A percentile compares a stretch with the other conserved stretches of the same genome.
phyloP scores from a whole-genome alignment of 2,113 vertebrate genomes.

The Plestiodon gilberti region DNA sequence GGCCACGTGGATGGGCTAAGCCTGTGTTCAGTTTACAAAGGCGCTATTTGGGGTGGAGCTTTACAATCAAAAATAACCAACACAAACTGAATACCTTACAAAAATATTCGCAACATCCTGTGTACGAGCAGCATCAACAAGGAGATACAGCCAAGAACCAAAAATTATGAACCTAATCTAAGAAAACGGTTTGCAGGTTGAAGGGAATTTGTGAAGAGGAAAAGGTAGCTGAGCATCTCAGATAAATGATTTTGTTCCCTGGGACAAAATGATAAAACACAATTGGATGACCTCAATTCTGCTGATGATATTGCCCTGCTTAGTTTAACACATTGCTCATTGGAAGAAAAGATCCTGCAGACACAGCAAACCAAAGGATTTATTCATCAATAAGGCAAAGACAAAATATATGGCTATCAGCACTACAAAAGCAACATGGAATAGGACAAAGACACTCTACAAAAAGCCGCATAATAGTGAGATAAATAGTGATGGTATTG shows the following conservation, averaged over 20 bases:
- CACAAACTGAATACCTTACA: not conserved
- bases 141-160: not conserved
- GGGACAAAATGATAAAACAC: slow-evolving; percentile 33
- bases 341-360: slow-evolving; percentile 35
- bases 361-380: slow-evolving; percentile 29
- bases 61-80: slow-evolving; percentile 4
- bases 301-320: slow-evolving; percentile 35
- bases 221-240: slow-evolving; percentile 24
- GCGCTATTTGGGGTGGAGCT: not conserved
- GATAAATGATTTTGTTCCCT: slow-evolving; percentile 24
- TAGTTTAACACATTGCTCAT: slow-evolving; percentile 38
- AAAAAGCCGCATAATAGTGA: not conserved
- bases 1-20: too few relatives aligned
- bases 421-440: slow-evolving; percentile 3
- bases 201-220: not conserved
- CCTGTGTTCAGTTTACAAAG: too few relatives aligned
- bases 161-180: slow-evolving; percentile 25
- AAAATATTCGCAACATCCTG: not conserved
- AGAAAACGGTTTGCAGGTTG: slow-evolving; percentile 4
- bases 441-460: slow-evolving; percentile 8
- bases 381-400: slow-evolving; percentile 39
- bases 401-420: not conserved
- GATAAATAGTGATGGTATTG: not conserved
- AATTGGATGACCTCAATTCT: slow-evolving; percentile 33
- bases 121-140: not conserved